Evolutionary conservation across 2,888 invertebrate species (phyloP).

Genomic region (Scaptomyza reducta): DNA sequence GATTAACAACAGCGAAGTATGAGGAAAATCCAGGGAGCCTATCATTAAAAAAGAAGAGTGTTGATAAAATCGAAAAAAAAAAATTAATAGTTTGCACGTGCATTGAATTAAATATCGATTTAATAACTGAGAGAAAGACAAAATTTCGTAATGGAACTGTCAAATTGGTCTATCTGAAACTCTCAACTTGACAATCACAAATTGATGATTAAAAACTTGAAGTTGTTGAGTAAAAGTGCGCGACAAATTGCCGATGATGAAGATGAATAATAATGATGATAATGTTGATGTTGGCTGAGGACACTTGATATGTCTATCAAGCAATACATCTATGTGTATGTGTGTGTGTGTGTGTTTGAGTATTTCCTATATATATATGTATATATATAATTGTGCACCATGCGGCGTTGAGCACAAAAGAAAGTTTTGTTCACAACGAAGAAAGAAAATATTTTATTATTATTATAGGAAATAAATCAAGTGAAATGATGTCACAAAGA

Average conservation of each 20-base stretch:
- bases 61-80: slow-evolving; percentile 18
- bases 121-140: slow-evolving; percentile 1
- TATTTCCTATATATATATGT: slow-evolving; percentile 9
- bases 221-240: slow-evolving; percentile 43
- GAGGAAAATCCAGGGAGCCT: slow-evolving; percentile 11
- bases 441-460: slow-evolving; percentile 38
- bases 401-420: slow-evolving; percentile 63
- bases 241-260: slow-evolving; percentile 19
- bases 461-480: slow-evolving; percentile 22
- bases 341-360: not conserved
- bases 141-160: slow-evolving; percentile 14
- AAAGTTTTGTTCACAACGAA: slow-evolving; percentile 56
- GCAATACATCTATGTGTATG: not conserved
- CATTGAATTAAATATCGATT: slow-evolving; percentile 46
- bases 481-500: slow-evolving; percentile 60
- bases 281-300: slow-evolving; percentile 35
- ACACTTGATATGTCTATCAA: slow-evolving; percentile 72
- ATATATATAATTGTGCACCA: slow-evolving; percentile 44
- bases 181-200: slow-evolving; percentile 28
- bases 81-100: slow-evolving; percentile 72
- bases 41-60: slow-evolving; percentile 10
- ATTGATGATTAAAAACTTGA: slow-evolving; percentile 41
- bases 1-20: slow-evolving; percentile 41
- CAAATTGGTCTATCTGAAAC: slow-evolving; percentile 24
- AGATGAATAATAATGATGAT: slow-evolving; percentile 22